These are phyloP conservation scores for Saturnia japonica DNA, from an alignment of 2,888 invertebrate species.

Conservation along the genomic window DNA sequence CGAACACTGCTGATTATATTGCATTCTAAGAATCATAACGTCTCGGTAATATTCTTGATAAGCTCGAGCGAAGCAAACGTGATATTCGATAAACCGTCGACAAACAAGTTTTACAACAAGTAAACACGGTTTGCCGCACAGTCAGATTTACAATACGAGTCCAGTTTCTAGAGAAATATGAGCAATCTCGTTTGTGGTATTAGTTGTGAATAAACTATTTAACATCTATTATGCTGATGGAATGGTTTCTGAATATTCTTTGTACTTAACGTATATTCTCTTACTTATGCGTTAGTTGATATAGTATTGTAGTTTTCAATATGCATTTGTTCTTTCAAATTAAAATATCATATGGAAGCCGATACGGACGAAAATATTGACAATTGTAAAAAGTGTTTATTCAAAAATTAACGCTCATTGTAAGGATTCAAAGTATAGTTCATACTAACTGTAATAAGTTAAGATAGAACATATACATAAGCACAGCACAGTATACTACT, in stretches of 20 bases:
- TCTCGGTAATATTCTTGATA: constrained; percentile 45
- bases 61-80: constrained; percentile 47
- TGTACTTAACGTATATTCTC: too few relatives aligned
- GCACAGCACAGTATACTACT: too few relatives aligned
- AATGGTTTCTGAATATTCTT: background rate
- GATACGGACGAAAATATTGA: too few relatives aligned
- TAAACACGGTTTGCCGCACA: constrained; percentile 27
- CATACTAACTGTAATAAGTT: too few relatives aligned
- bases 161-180: constrained; percentile 24
- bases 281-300: too few relatives aligned
- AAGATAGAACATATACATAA: too few relatives aligned
- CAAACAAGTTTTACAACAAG: constrained; percentile 33
- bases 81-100: constrained; percentile 52
- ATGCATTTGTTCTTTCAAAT: too few relatives aligned
- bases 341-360: too few relatives aligned
- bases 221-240: background rate
- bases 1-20: constrained; percentile 15
- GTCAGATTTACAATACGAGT: constrained; percentile 36
- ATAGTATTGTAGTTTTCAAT: too few relatives aligned
- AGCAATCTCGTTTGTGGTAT: constrained; percentile 17
- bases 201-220: background rate
- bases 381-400: too few relatives aligned
- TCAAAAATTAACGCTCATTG: too few relatives aligned
- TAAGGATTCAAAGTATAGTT: too few relatives aligned
- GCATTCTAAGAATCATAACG: constrained; percentile 41